A percentile compares a stretch with the other conserved stretches of the same genome.
These are phyloP conservation scores for Nesospiza acunhae DNA, from an alignment of 2,113 vertebrate genomes.

Conservation along the genomic window DNA sequence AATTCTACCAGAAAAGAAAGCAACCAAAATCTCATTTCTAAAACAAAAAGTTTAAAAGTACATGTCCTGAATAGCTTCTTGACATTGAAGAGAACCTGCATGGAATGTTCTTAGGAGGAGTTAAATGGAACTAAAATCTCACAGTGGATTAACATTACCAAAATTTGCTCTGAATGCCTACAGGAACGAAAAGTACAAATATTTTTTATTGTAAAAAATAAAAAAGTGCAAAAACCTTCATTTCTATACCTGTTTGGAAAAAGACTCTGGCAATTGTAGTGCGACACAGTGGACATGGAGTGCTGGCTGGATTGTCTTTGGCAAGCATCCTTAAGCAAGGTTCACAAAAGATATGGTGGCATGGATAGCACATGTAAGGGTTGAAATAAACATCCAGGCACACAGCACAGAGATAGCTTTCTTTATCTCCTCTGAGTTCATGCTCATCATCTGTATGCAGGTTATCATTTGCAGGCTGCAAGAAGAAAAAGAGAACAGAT, in stretches of 20 bases:
- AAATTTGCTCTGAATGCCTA: background rate
- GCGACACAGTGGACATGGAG: constrained; percentile 89
- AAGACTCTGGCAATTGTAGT: constrained; percentile 84
- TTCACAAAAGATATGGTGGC: constrained; percentile 93
- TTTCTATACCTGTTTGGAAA: constrained; percentile 87
- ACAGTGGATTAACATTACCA: background rate
- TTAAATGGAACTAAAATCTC: background rate
- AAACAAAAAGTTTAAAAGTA: background rate
- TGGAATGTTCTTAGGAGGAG: background rate
- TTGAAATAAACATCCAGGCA: constrained; percentile 93
- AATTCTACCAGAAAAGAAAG: background rate
- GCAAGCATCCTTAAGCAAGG: constrained; percentile 89
- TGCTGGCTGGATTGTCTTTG: constrained; percentile 82
- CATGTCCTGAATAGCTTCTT: background rate
- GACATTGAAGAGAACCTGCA: background rate
- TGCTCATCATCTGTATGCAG: constrained; percentile 70
- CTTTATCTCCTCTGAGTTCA: constrained; percentile 79
- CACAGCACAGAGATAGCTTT: constrained; percentile 88
- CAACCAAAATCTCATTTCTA: background rate
- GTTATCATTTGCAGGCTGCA: constrained; percentile 73
- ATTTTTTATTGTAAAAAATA: background rate
- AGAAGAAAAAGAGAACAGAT: constrained; percentile 34
- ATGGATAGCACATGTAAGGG: constrained; percentile 90
- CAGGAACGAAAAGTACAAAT: background rate
- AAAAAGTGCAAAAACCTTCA: background rate